Base-by-base conservation (phyloP, 2,888 invertebrate species). In the Cheilosia grossa region DNA sequence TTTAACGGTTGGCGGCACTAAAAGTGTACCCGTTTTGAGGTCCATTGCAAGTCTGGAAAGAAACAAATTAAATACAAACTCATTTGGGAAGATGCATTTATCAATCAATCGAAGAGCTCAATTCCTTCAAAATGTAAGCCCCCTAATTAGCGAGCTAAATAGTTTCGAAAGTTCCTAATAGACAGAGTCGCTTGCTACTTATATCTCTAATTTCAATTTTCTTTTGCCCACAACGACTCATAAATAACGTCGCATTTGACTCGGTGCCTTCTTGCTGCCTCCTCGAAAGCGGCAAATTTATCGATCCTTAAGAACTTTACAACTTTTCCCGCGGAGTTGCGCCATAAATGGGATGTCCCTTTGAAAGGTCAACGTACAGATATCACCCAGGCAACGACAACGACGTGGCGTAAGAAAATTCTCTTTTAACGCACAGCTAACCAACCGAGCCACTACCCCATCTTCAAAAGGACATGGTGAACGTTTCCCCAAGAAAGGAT, bases 1-100 rank as follows among this genome's bases (percentile, higher is more conserved):
- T 91, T 95, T 95, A 73, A 97, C 93, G 88, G 95, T 94, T 87
- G 97, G 97, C 90, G 97, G 95, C 90, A 95, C 94, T 90, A 97
- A 94, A 92, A 95, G 94, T 90, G 95, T 95, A 92, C 93, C 93
- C 90, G 91, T 91, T 90, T 92, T 92, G 88, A 92, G 91, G 92
- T 93, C 92, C 92, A 93, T 93, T 90, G 90, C 90, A 90, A 89
- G 85, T 88, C 91, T 91, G 78, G n/a, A 87, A 85, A 7, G 67
- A 79, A 21, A 40, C 77, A 67, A 73, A 73, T 40, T 73, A 70
- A 40, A 51, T 40, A 9, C n/a, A 44, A 27, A 27, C 27, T 7
- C 2, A 58, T 17, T n/a, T 44, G 17, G n/a, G 19, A 6, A 59
- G 27, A 0, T 33, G 6, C 6, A 27, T 27, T 27, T 27, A 27